phyloP scores from a whole-genome alignment of 1,140 invertebrate genomes.

The Danaus plexippus region DNA sequence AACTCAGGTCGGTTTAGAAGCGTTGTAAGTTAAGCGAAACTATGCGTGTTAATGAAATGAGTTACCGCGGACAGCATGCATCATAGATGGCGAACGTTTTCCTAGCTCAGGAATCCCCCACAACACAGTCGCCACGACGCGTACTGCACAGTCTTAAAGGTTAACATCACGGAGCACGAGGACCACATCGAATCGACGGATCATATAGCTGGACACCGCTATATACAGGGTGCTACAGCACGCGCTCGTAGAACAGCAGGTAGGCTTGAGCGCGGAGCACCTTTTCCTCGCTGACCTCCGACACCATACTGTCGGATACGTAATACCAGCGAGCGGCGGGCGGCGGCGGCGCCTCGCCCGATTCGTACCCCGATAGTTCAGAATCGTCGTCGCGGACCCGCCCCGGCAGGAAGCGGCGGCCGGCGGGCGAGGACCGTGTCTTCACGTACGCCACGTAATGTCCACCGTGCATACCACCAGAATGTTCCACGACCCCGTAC shows the following conservation, averaged over 20 bases:
- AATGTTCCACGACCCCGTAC: conserved; percentile 96
- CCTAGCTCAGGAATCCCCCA: too few relatives aligned
- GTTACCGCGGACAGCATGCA: too few relatives aligned
- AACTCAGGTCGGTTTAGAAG: too few relatives aligned
- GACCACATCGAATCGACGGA: too few relatives aligned
- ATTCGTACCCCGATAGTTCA: conserved; percentile 63
- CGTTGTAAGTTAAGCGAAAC: too few relatives aligned
- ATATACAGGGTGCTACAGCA: conserved; percentile 72
- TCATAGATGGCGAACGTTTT: too few relatives aligned
- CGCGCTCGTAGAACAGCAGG: conserved; percentile 96
- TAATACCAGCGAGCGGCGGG: conserved; percentile 91
- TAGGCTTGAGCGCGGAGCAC: conserved; percentile 95
- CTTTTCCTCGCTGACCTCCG: conserved; percentile 82
- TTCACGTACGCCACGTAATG: conserved; percentile 98
- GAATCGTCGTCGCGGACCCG: conserved; percentile 52
- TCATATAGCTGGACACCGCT: too few relatives aligned
- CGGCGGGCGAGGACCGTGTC: conserved; percentile 70
- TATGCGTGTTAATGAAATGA: too few relatives aligned
- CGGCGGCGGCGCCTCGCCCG: conserved; percentile 58
- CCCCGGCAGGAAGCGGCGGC: conserved; percentile 32
- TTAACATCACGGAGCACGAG: too few relatives aligned
- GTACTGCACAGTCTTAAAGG: too few relatives aligned
- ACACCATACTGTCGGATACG: conserved; percentile 90
- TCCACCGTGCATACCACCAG: conserved; percentile 89
- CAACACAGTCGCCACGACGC: too few relatives aligned